phyloP scores from a whole-genome alignment of 2,113 vertebrate species.

The Pygoscelis antarcticus region DNA sequence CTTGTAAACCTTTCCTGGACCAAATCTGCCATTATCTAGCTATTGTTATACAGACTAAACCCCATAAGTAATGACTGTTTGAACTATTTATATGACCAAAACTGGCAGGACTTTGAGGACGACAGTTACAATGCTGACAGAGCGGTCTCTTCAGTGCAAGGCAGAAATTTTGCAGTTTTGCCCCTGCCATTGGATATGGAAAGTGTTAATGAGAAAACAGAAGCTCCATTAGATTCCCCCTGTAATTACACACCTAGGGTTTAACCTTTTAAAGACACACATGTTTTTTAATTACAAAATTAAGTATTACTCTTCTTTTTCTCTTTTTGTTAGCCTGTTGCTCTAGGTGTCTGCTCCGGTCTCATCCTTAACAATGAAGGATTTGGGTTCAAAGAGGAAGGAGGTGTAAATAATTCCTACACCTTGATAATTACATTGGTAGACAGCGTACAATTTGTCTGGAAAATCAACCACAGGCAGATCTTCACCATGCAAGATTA shows the following conservation, averaged over 20 bases:
- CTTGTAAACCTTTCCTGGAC: background rate
- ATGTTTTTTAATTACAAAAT: background rate
- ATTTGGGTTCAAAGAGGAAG: background rate
- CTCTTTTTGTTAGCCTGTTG: background rate
- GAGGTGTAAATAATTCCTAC: background rate
- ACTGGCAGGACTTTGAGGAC: background rate
- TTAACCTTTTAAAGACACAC: background rate
- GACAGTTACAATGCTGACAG: background rate
- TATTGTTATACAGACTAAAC: background rate
- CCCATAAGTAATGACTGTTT: background rate
- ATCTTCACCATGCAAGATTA: background rate
- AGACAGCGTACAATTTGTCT: background rate
- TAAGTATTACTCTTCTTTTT: background rate
- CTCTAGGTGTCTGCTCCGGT: background rate
- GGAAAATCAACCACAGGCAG: background rate
- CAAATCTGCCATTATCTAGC: background rate
- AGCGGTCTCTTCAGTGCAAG: background rate
- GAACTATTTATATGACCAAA: background rate
- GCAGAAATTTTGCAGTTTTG: background rate
- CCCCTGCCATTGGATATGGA: background rate
- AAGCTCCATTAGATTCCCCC: background rate
- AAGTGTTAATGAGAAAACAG: background rate
- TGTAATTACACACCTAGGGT: background rate
- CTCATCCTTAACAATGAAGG: background rate
- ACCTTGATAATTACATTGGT: background rate